Evolutionary conservation across 1,140 invertebrate species (phyloP), one percentile per base, ranked within the genome.

Genomic region (Solenopsis fugax): DNA sequence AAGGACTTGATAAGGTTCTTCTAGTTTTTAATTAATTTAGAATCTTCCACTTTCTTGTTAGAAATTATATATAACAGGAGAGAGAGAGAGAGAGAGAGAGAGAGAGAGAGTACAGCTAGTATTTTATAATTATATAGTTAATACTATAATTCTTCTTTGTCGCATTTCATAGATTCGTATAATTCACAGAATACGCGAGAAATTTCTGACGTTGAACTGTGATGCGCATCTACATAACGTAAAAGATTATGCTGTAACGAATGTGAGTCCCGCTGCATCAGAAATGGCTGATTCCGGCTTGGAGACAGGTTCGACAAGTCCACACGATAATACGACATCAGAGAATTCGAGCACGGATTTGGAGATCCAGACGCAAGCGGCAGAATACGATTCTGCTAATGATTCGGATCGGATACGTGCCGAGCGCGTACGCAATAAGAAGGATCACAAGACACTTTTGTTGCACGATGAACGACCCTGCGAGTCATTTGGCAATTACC

Each of bases 361-460:
- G 41, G 96, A 94, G 60, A 95, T 94, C 29, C 29, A 29, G 88
- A 93, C 93, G 56, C 96, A 92, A 34, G 96, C 96, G 7, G 96
- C 96, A 91, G 97, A 97, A 93, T 97, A 97, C 87, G 97, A 97
- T 88, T 97, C 97, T 84, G 95, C 97, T 91, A 97, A 97, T 92
- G 96, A 97, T 88, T 91, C 92, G 10, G 93, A 93, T 60, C 92
- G 93, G 4, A 78, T 88, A 69, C 69, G 58, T 10, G 67, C 54
- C 12, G 91, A 76, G 45, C 78, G 73, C 10, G 48, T 50, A 16
- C 60, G 82, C 29, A 75, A 84, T 2, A 82, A 81, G 9, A 29
- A 21, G 9, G 69, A 72, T 71, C 24, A 62, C 16, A 85, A 89
- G 45, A 6, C 73, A 21, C n/a, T 77, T 77, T 48, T 41, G 21